phyloP scores from a whole-genome alignment of 1,140 invertebrate species.

The Magallana ariakensis region DNA sequence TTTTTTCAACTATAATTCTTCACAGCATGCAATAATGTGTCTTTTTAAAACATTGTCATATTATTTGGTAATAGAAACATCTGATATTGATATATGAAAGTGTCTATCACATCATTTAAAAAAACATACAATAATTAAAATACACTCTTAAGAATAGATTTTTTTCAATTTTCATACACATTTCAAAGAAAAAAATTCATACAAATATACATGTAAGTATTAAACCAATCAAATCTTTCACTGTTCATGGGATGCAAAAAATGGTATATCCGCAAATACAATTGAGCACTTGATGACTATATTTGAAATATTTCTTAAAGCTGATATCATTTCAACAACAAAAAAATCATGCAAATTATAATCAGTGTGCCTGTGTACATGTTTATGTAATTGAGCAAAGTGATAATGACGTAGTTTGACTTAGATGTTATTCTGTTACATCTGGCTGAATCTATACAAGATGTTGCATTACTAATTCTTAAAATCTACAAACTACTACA shows the following conservation, averaged over 20 bases:
- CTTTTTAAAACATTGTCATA: no score
- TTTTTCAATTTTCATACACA: neutral
- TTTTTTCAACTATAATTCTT: neutral
- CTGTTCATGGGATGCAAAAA: neutral
- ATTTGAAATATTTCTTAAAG: conserved; percentile 5
- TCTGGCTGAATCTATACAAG: neutral
- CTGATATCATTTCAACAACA: neutral
- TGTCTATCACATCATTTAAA: neutral
- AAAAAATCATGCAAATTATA: conserved; percentile 12
- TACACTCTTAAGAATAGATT: neutral
- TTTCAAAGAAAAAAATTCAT: neutral
- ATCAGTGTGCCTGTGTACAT: conserved; percentile 13
- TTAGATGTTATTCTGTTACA: neutral
- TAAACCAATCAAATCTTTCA: neutral
- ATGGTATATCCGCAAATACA: neutral
- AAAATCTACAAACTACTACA: neutral
- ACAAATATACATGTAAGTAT: neutral
- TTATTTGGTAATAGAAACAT: no score
- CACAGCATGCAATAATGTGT: neutral
- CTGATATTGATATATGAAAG: neutral
- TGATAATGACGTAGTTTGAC: conserved; percentile 20
- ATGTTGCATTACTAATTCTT: neutral
- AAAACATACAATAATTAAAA: neutral
- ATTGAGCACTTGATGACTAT: neutral
- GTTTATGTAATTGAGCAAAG: conserved; percentile 22